Percentiles rank a stretch among this genome's conserved stretches.
Evolutionary conservation across 2,888 invertebrate genomes (phyloP).

Genomic region (Entomobrya proxima): DNA sequence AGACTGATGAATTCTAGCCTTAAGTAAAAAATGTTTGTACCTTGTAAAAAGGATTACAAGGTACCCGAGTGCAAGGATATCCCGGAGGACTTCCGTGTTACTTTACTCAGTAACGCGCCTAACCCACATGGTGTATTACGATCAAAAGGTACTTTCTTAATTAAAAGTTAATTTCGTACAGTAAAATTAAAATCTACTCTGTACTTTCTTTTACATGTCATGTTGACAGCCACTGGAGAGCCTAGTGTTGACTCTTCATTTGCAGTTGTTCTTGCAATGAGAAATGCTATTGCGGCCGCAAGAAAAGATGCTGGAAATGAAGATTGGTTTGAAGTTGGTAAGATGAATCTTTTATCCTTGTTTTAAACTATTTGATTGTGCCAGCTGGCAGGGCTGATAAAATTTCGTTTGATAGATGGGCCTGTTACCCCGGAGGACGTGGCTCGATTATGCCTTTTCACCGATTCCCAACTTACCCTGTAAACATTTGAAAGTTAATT

Average conservation of each 20-base stretch:
- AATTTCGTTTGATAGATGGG: background rate
- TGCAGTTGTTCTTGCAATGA: constrained; percentile 82
- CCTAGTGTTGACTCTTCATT: constrained; percentile 80
- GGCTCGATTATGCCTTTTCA: constrained; percentile 1
- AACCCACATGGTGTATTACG: constrained; percentile 75
- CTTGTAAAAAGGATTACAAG: constrained; percentile 86
- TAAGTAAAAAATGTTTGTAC: constrained; percentile 74
- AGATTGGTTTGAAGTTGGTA: constrained; percentile 82
- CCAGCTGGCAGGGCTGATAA: background rate
- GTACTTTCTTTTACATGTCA: too few species aligned
- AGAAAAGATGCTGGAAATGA: constrained; percentile 82
- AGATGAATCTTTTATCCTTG: too few species aligned
- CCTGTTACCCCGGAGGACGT: constrained; percentile 67
- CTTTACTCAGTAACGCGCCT: constrained; percentile 72
- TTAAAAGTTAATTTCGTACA: background rate
- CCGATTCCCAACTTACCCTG: background rate
- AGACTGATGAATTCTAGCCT: constrained; percentile 66
- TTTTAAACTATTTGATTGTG: background rate
- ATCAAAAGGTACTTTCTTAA: constrained; percentile 72
- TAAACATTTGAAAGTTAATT: too few species aligned
- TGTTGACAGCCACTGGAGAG: constrained; percentile 80
- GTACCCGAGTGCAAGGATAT: constrained; percentile 83
- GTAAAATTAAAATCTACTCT: background rate
- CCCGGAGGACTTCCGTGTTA: constrained; percentile 75
- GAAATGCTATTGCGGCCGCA: constrained; percentile 84